These are phyloP conservation scores for Apamea monoglypha DNA, from an alignment of 2,888 invertebrate species.

Conservation along the genomic window DNA sequence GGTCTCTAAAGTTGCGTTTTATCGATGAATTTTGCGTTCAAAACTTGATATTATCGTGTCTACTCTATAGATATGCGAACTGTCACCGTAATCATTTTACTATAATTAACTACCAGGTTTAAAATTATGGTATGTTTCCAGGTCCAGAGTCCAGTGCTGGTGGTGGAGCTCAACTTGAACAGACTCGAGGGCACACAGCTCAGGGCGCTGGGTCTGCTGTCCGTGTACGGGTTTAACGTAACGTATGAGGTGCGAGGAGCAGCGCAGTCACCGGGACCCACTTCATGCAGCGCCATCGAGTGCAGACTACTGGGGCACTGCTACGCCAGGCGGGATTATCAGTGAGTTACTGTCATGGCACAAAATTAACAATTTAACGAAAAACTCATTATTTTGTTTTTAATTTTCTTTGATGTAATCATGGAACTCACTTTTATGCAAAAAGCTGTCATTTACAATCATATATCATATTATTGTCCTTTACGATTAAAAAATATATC, in stretches of 20 bases:
- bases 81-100: not conserved
- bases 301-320: constrained; percentile 97
- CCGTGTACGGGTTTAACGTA: constrained; percentile 97
- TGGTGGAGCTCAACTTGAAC: constrained; percentile 94
- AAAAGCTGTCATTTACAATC: not conserved
- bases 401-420: too few relatives aligned
- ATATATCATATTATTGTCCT: not conserved
- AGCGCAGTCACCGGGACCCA: constrained; percentile 84
- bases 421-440: not conserved
- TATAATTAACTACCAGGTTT: not conserved
- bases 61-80: not conserved
- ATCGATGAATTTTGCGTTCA: not conserved
- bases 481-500: too few relatives aligned
- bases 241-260: constrained; percentile 94
- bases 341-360: constrained; percentile 89
- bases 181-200: constrained; percentile 95
- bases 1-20: not conserved
- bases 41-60: not conserved
- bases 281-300: constrained; percentile 94
- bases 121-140: constrained; percentile 61
- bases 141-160: constrained; percentile 93
- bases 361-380: not conserved
- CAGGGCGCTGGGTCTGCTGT: constrained; percentile 94
- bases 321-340: constrained; percentile 92
- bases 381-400: not conserved